Evolutionary conservation across 2,888 invertebrate species (phyloP).

Genomic region (Noctuana brunneofusca): DNA sequence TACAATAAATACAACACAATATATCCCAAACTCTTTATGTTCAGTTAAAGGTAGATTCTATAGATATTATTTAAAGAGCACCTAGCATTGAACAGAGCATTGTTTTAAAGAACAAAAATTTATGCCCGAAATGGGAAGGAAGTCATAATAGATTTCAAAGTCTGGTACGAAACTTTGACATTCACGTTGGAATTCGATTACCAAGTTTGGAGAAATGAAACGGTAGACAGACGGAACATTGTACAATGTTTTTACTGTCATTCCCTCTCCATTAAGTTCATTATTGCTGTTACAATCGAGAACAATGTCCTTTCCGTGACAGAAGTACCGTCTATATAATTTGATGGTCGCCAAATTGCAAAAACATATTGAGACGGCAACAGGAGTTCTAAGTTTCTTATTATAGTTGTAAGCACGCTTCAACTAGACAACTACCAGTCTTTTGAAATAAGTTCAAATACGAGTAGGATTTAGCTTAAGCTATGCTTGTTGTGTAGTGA

Average conservation of each 20-base stretch:
- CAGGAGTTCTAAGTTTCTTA: background rate
- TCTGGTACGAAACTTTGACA: conserved; percentile 37
- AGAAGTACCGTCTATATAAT: conserved; percentile 17
- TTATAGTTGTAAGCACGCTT: too few relatives aligned
- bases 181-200: conserved; percentile 40
- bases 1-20: background rate
- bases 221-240: conserved; percentile 36
- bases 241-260: conserved; percentile 41
- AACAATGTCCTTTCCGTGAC: conserved; percentile 30
- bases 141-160: conserved; percentile 30
- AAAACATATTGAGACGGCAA: conserved; percentile 4
- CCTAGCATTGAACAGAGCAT: conserved; percentile 7
- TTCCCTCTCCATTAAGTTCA: conserved; percentile 40
- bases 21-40: background rate
- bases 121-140: conserved; percentile 26
- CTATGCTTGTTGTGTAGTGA: too few relatives aligned
- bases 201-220: conserved; percentile 41
- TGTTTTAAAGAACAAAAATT: conserved; percentile 30
- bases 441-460: too few relatives aligned
- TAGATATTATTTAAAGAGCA: background rate
- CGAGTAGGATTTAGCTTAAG: too few relatives aligned
- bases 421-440: too few relatives aligned
- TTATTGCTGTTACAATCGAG: conserved; percentile 37
- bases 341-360: conserved; percentile 13
- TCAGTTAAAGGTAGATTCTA: too few relatives aligned